Conservation (phyloP, 1,140 invertebrate genomes). For the Spodoptera frugiperda region DNA sequence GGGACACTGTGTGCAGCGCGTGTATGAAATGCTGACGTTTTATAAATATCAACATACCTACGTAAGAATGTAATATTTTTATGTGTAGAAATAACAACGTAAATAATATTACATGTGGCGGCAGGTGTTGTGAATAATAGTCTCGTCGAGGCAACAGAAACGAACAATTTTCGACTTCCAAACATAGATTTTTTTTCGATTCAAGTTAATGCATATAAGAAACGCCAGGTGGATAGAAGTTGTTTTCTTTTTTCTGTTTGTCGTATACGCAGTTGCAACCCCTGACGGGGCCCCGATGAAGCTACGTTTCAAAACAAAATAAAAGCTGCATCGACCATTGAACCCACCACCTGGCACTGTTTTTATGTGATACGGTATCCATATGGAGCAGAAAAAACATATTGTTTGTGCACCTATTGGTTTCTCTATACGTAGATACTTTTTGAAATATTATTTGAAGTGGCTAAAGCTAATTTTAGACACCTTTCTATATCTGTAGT, state of each 20-base stretch:
- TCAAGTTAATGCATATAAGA: background rate
- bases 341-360: constrained; percentile 75
- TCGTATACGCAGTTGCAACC: constrained; percentile 39
- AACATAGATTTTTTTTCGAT: constrained; percentile 15
- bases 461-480: too few relatives aligned
- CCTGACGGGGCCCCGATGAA: constrained; percentile 52
- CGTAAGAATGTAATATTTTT: background rate
- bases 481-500: too few relatives aligned
- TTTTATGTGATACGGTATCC: constrained; percentile 55
- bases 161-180: constrained; percentile 1
- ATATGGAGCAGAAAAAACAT: constrained; percentile 27
- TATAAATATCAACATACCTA: background rate
- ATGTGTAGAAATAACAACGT: background rate
- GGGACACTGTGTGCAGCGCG: background rate
- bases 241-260: constrained; percentile 61
- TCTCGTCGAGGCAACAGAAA: constrained; percentile 6
- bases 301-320: constrained; percentile 71
- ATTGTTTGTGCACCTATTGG: constrained; percentile 2
- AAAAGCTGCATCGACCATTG: constrained; percentile 71
- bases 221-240: constrained; percentile 67
- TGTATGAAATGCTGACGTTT: constrained; percentile 1
- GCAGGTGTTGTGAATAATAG: constrained; percentile 30
- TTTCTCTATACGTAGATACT: background rate
- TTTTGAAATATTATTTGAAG: background rate
- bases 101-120: constrained; percentile 19